Evolutionary conservation across 1,140 invertebrate species (phyloP).

Genomic region (Planococcus citri): DNA sequence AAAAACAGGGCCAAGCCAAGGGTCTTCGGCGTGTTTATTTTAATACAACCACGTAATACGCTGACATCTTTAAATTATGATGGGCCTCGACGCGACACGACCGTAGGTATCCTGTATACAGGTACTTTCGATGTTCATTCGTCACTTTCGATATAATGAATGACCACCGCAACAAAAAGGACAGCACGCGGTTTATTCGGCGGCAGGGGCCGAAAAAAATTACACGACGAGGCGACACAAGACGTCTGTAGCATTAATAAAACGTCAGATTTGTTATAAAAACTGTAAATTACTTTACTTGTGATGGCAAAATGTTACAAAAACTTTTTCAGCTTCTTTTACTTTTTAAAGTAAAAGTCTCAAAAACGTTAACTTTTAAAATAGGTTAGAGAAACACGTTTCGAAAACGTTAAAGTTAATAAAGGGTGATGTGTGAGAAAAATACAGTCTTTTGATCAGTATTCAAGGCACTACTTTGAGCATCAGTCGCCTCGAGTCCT

Average conservation of each 20-base stretch:
- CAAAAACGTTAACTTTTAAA: conserved; percentile 20
- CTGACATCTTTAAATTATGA: no score
- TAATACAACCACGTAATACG: no score
- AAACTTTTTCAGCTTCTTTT: conserved; percentile 16
- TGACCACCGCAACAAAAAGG: no score
- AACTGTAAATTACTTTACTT: conserved; percentile 17
- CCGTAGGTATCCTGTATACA: no score
- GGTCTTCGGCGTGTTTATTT: no score
- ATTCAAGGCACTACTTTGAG: conserved; percentile 14
- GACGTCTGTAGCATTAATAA: conserved; percentile 14
- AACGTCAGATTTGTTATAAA: conserved; percentile 19
- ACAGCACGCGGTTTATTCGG: no score
- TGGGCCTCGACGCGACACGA: no score
- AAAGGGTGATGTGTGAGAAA: conserved; percentile 18
- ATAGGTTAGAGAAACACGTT: conserved; percentile 18
- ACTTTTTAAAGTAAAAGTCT: conserved; percentile 14
- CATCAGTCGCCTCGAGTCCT: conserved; percentile 14
- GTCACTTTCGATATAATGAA: no score
- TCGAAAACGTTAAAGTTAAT: conserved; percentile 17
- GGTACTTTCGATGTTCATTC: no score
- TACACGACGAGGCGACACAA: neutral
- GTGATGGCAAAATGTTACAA: conserved; percentile 9
- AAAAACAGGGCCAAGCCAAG: no score
- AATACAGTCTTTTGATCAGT: conserved; percentile 19
- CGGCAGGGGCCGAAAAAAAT: neutral